Base-by-base conservation (phyloP, 2,113 vertebrate genomes). In the Mobula hypostoma region DNA sequence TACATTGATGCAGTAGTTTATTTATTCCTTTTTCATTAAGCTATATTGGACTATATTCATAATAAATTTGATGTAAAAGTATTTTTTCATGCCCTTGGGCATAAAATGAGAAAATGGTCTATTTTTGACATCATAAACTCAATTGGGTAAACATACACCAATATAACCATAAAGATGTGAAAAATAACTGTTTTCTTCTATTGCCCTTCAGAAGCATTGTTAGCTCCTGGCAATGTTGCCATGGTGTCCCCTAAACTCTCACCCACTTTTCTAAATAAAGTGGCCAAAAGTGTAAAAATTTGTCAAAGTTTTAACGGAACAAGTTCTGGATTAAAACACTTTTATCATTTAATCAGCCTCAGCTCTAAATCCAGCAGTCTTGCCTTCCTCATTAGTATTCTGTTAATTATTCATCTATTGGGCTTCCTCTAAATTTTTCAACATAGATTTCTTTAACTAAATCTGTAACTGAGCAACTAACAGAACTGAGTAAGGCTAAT, bases 321-420 rank as follows among this genome's bases (percentile, higher is more conserved):
- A 88, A 88, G 63, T 88, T 6, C 12, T n/a, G 85, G 58, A 88
- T 66, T 14, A 66, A n/a, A 56, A 29, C 0, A n/a, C 19, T 32
- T 29, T 15, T 29, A 66, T 61, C 17, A n/a, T 27, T 24, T 83
- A 63, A n/a, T n/a, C 29, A 88, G 12, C 2, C 12, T 17, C 58
- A 88, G 24, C 2, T 56, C 21, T 48, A 56, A 40, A 66, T 12
- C 27, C 58, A 66, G n/a, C 61, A 66, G 27, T 61, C 63, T 66
- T 2, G 58, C 58, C 7, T 83, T 56, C 29, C 85, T 32, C 5
- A 29, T 88, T 66, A 63, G 58, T 88, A 15, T 14, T 66, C 85
- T 66, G 58, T 66, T 88, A 88, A 7, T 88, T 88, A 88, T 88
- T 66, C 14, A 88, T 32, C 85, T 66, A n/a, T 88, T 61, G 27